Evolutionary conservation across 2,113 vertebrate species (phyloP).

Genomic region (Platichthys flesus): DNA sequence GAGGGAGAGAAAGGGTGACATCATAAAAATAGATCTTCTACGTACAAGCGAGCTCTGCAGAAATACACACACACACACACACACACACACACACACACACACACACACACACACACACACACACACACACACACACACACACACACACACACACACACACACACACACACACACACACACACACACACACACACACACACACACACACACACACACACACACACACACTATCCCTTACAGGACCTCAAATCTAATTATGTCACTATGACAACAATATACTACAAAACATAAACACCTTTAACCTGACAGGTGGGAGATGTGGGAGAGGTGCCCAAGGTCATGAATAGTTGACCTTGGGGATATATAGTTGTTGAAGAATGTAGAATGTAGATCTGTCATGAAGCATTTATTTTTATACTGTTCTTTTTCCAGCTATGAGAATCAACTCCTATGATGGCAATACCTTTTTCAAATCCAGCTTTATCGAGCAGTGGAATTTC

Average conservation of each 20-base stretch:
- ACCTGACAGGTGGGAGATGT: constrained; percentile 44
- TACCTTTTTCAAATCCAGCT: too few relatives aligned
- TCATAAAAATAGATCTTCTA: constrained; percentile 68
- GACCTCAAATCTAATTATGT: constrained; percentile 70
- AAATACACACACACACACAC: constrained; percentile 67
- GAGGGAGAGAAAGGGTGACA: constrained; percentile 55
- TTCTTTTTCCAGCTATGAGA: too few relatives aligned
- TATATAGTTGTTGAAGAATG: too few relatives aligned
- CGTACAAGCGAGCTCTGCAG: constrained; percentile 53
- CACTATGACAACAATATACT: constrained; percentile 79
- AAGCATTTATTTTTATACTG: too few relatives aligned
- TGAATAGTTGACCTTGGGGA: too few relatives aligned
- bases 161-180: constrained; percentile 24
- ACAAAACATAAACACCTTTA: constrained; percentile 71
- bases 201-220: too few relatives aligned
- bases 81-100: constrained; percentile 33
- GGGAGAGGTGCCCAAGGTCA: too few relatives aligned
- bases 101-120: constrained; percentile 15
- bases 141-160: constrained; percentile 30
- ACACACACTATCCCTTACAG: constrained; percentile 55
- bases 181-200: constrained; percentile 35
- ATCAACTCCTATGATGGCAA: too few relatives aligned
- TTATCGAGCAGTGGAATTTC: too few relatives aligned
- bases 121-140: constrained; percentile 63
- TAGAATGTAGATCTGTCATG: too few relatives aligned